Conservation (phyloP, 2,888 invertebrate species). For the Agrochola circellaris region DNA sequence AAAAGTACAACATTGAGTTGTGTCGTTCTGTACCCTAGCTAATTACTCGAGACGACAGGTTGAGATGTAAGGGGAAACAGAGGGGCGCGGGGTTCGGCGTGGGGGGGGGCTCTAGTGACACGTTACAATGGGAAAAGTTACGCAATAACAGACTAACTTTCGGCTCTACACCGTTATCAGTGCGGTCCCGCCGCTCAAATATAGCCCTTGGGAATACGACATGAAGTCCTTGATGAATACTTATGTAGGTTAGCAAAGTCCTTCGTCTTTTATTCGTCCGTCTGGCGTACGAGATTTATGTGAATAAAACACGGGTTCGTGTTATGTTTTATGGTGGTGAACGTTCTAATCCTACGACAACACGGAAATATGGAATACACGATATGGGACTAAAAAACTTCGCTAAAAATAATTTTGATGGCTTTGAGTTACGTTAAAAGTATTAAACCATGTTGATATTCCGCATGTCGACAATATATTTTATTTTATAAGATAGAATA, state of each 20-base stretch:
- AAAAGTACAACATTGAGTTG: conserved; percentile 70
- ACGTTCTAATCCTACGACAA: conserved; percentile 68
- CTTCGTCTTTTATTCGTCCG: conserved; percentile 75
- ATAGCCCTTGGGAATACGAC: conserved; percentile 65
- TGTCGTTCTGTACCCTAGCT: conserved; percentile 69
- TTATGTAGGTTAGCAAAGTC: conserved; percentile 59
- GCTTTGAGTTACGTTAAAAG: conserved; percentile 28
- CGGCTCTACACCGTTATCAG: conserved; percentile 64
- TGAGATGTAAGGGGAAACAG: conserved; percentile 44
- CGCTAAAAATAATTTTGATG: conserved; percentile 62
- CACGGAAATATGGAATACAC: conserved; percentile 62
- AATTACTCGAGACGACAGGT: conserved; percentile 74
- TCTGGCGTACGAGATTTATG: conserved; percentile 79
- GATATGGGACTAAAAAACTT: conserved; percentile 39
- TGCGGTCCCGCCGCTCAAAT: conserved; percentile 62
- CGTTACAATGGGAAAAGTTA: conserved; percentile 85
- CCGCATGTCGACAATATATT: conserved; percentile 23
- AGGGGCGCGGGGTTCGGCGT: conserved; percentile 33
- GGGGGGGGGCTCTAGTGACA: conserved; percentile 70
- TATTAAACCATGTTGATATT: conserved; percentile 5
- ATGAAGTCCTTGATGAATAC: conserved; percentile 62
- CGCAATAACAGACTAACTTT: conserved; percentile 82
- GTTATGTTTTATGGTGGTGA: conserved; percentile 75
- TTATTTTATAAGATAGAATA: not conserved
- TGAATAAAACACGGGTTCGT: conserved; percentile 69